A percentile compares a stretch with the other conserved stretches of the same genome.
Conservation (phyloP, 2,113 vertebrate genomes). For the Urocolius indicus region DNA sequence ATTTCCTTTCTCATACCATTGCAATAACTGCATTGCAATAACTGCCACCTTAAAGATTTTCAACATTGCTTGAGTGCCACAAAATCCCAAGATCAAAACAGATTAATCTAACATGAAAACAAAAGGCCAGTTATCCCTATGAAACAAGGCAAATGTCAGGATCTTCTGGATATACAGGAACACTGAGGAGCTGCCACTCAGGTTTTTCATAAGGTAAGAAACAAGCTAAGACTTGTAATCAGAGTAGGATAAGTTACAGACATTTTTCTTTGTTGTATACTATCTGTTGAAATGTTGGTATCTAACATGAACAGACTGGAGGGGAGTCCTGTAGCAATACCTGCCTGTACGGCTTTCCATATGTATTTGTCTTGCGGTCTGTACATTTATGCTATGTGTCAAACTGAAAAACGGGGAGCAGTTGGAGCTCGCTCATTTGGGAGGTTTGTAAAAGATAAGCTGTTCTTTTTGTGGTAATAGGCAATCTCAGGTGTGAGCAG, state of each 20-base stretch:
- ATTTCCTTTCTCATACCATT: background rate
- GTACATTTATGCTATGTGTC: background rate
- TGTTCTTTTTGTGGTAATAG: background rate
- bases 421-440: background rate
- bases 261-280: background rate
- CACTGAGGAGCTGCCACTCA: background rate
- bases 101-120: background rate
- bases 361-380: background rate
- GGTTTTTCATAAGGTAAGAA: background rate
- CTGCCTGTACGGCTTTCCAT: constrained; percentile 3
- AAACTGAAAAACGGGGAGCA: background rate
- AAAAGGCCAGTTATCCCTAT: background rate
- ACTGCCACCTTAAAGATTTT: background rate
- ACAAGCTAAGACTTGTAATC: constrained; percentile 26
- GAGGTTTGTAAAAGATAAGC: background rate
- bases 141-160: background rate
- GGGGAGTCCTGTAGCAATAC: constrained; percentile 10
- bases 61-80: background rate
- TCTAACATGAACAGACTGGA: background rate
- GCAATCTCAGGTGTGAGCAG: accelerated
- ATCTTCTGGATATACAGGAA: background rate
- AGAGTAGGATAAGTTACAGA: background rate
- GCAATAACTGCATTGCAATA: background rate
- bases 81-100: background rate
- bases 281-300: background rate